Percentiles rank a stretch among this genome's conserved stretches.
phyloP scores from a whole-genome alignment of 2,113 vertebrate species.

The Gila orcuttii region DNA sequence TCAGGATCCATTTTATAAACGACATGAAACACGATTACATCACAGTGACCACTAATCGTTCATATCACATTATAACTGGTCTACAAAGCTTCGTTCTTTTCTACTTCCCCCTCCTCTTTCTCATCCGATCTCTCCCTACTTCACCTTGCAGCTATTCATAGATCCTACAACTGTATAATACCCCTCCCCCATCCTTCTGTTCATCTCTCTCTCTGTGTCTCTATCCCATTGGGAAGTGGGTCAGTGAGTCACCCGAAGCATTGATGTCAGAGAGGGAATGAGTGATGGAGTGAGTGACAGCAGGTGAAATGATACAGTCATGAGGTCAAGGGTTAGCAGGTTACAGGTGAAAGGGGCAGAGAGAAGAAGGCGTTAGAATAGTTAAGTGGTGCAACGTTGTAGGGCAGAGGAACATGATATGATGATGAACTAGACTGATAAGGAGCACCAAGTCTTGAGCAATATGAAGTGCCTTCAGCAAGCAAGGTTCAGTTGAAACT shows the following conservation, averaged over 20 bases:
- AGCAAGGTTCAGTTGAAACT: background rate
- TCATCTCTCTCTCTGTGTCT: background rate
- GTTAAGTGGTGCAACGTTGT: background rate
- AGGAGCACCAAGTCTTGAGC: conserved; percentile 5
- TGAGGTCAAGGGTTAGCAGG: background rate
- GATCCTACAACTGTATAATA: conserved; percentile 58
- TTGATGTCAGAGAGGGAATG: conserved; percentile 58
- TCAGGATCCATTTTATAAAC: background rate
- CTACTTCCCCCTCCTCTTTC: background rate
- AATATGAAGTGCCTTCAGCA: background rate
- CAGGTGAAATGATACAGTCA: conserved; percentile 49
- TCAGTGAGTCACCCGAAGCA: conserved; percentile 68
- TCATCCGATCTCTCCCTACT: conserved; percentile 44
- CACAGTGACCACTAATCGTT: background rate
- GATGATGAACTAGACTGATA: background rate
- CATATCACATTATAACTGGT: background rate
- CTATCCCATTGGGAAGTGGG: conserved; percentile 67
- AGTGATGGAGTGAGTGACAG: conserved; percentile 53
- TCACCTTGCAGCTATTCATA: conserved; percentile 72
- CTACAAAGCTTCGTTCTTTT: background rate
- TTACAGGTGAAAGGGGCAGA: conserved; percentile 14
- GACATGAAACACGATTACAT: background rate
- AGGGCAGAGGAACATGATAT: background rate
- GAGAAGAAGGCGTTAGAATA: background rate
- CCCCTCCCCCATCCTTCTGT: conserved; percentile 14